Evolutionary conservation across 37 sponge, comb jelly and placozoan species (phyloP).

Genomic region (Bolinopsis microptera): DNA sequence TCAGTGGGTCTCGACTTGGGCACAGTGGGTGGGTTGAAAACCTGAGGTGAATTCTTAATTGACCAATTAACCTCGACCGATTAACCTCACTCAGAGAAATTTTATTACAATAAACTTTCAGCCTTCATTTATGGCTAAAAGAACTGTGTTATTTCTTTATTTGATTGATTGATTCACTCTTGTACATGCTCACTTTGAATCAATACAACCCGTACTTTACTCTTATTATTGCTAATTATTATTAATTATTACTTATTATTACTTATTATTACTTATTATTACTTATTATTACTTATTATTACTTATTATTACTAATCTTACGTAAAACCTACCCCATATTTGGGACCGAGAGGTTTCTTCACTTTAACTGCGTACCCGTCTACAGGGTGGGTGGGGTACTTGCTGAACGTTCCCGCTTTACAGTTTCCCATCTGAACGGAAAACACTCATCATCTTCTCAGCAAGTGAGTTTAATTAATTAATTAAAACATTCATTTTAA

Average conservation of each 20-base stretch:
- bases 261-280: too few species aligned
- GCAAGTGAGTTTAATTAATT: neutral
- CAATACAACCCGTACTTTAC: too few species aligned
- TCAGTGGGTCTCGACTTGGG: constrained; percentile 58
- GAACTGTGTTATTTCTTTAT: too few species aligned
- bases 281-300: too few species aligned
- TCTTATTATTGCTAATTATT: too few species aligned
- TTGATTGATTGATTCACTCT: too few species aligned
- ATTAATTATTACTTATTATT: too few species aligned
- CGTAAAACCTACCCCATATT: constrained; percentile 52
- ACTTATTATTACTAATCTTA: too few species aligned
- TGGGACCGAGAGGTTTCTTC: constrained; percentile 57
- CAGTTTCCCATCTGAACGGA: constrained; percentile 3
- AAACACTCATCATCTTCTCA: neutral
- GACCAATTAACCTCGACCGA: too few species aligned
- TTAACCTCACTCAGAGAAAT: too few species aligned
- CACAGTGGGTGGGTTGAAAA: neutral
- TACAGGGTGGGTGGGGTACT: constrained; percentile 42
- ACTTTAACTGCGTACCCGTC: constrained; percentile 47
- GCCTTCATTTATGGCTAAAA: neutral
- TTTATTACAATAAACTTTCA: neutral
- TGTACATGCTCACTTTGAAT: too few species aligned
- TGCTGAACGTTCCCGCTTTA: constrained; percentile 51
- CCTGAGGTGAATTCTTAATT: neutral
- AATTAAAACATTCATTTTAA: neutral